Evolutionary conservation across 30 jellyfish, hydroid and myxozoan genomes (phyloP).

Genomic region (Nemopilema nomurai): DNA sequence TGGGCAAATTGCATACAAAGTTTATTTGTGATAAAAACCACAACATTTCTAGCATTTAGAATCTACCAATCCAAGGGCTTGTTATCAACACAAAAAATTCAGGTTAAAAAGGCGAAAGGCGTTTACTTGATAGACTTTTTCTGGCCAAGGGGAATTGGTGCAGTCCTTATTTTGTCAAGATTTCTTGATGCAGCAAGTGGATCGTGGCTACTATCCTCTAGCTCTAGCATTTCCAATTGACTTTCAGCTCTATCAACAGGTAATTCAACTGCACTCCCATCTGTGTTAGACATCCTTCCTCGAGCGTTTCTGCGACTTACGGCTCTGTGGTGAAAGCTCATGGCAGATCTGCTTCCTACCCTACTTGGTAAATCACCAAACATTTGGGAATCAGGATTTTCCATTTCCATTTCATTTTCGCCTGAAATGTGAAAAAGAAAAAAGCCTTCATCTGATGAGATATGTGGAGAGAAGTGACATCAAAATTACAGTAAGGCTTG

Average conservation of each 20-base stretch:
- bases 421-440: background rate
- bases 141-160: conserved; percentile 85
- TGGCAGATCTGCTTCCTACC: conserved; percentile 24
- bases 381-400: conserved; percentile 30
- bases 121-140: conserved; percentile 82
- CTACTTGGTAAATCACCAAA: conserved; percentile 73
- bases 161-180: conserved; percentile 48
- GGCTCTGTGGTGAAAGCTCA: conserved; percentile 51
- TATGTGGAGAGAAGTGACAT: too few species aligned
- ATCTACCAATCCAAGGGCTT: background rate
- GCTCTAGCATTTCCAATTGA: conserved; percentile 59
- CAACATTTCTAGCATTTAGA: too few species aligned
- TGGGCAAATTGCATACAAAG: too few species aligned
- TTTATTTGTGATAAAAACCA: too few species aligned
- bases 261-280: background rate
- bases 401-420: background rate
- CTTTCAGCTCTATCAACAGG: conserved; percentile 17
- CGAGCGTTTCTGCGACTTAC: conserved; percentile 4
- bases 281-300: conserved; percentile 11
- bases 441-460: background rate
- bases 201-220: conserved; percentile 55
- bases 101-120: background rate
- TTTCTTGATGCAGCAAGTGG: conserved; percentile 64
- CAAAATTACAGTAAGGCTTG: background rate
- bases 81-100: background rate